Evolutionary conservation across 2,888 invertebrate species (phyloP).

Genomic region (Hypselothyrea guttata): DNA sequence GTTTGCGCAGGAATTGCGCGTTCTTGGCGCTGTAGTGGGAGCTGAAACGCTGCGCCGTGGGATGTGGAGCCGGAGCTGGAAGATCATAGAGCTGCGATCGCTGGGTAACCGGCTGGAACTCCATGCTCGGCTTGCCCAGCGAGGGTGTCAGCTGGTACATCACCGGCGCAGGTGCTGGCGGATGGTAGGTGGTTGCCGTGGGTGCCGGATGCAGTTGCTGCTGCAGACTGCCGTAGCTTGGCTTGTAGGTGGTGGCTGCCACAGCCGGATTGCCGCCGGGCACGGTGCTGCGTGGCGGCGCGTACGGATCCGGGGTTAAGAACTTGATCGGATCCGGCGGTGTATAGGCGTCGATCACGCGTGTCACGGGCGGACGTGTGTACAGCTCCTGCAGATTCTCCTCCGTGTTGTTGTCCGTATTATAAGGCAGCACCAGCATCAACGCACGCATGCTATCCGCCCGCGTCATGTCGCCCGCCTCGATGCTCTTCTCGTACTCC

Average conservation of each 20-base stretch:
- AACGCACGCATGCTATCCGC: slow-evolving; percentile 82
- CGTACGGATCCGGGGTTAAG: slow-evolving; percentile 71
- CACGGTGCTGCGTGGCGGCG: slow-evolving; percentile 68
- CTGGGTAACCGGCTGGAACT: slow-evolving; percentile 63
- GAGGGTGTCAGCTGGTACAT: slow-evolving; percentile 65
- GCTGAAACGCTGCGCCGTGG: slow-evolving; percentile 75
- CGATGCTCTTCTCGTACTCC: slow-evolving; percentile 81
- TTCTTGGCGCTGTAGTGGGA: slow-evolving; percentile 83
- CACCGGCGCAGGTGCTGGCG: slow-evolving; percentile 62
- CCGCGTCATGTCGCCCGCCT: slow-evolving; percentile 79
- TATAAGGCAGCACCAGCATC: slow-evolving; percentile 82
- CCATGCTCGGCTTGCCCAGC: slow-evolving; percentile 43
- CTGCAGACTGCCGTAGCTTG: slow-evolving; percentile 72
- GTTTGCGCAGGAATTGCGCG: slow-evolving; percentile 69
- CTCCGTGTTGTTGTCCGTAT: slow-evolving; percentile 80
- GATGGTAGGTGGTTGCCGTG: slow-evolving; percentile 76
- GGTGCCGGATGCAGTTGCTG: slow-evolving; percentile 60
- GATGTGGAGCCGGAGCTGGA: neutral
- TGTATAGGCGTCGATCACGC: slow-evolving; percentile 79
- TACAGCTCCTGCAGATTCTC: slow-evolving; percentile 81
- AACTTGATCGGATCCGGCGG: slow-evolving; percentile 78
- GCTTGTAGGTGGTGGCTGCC: slow-evolving; percentile 83
- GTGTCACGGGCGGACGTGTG: slow-evolving; percentile 81
- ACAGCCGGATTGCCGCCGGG: slow-evolving; percentile 76
- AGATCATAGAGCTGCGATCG: slow-evolving; percentile 36